Evolutionary conservation across 2,888 invertebrate genomes (phyloP).

Genomic region (Zele albiditarsus): DNA sequence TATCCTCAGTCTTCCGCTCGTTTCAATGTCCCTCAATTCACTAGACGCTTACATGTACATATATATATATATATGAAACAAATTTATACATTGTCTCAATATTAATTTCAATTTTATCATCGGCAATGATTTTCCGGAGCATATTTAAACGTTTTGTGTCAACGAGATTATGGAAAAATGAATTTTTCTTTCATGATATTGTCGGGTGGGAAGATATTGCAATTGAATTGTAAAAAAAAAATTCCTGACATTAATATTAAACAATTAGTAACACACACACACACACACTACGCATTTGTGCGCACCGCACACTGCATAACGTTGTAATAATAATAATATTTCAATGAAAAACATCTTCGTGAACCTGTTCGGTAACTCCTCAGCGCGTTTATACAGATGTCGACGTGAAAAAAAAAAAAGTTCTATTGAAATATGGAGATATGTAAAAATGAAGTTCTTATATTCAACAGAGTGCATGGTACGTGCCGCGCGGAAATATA

Average conservation of each 20-base stretch:
- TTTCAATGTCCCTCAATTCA: conserved; percentile 29
- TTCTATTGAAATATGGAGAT: conserved; percentile 27
- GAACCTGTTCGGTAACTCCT: conserved; percentile 38
- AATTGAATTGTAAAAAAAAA: neutral
- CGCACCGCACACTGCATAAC: neutral
- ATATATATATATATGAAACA: neutral
- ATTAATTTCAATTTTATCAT: neutral
- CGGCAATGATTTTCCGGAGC: conserved; percentile 2
- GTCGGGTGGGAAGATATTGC: neutral
- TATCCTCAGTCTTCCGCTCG: conserved; percentile 2
- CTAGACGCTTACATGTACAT: neutral
- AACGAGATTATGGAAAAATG: neutral
- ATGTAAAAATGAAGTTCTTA: conserved; percentile 31
- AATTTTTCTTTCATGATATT: neutral
- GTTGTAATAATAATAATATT: conserved; percentile 16
- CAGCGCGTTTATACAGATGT: conserved; percentile 16
- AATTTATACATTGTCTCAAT: conserved; percentile 20
- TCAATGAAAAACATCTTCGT: conserved; percentile 18
- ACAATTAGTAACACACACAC: neutral
- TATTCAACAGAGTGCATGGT: conserved; percentile 39
- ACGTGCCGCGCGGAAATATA: neutral
- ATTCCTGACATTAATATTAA: neutral
- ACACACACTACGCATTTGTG: conserved; percentile 1
- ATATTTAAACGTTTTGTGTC: neutral
- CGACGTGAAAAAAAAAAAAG: conserved; percentile 7